Conservation (phyloP, 1,140 invertebrate genomes). For the Drosophila watanabei region DNA sequence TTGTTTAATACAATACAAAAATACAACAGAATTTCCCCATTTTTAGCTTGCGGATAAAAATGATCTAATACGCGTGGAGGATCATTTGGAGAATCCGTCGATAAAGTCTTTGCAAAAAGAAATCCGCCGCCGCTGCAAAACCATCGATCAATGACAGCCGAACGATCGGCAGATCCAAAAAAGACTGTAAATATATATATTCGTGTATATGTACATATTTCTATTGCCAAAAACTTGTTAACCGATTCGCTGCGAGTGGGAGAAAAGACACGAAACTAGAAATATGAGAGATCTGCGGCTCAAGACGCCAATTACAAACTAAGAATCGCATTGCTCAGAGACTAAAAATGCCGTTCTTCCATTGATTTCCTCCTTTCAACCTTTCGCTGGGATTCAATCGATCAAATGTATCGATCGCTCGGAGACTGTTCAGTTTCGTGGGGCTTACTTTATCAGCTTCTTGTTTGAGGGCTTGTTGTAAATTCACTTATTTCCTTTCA, state of each 20-base stretch:
- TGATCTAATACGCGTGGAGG: constrained; percentile 3
- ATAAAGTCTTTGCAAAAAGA: constrained; percentile 5
- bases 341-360: constrained; percentile 27
- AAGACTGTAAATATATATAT: background rate
- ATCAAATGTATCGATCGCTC: constrained; percentile 3
- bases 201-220: background rate
- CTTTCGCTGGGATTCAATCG: constrained; percentile 17
- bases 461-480: constrained; percentile 4
- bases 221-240: constrained; percentile 46
- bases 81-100: constrained; percentile 13
- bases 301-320: constrained; percentile 8
- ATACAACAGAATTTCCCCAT: background rate
- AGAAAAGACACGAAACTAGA: constrained; percentile 41
- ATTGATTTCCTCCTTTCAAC: constrained; percentile 69
- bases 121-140: constrained; percentile 14
- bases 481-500: constrained; percentile 24
- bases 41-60: background rate
- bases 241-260: constrained; percentile 14
- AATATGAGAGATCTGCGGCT: constrained; percentile 21
- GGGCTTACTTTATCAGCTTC: constrained; percentile 33
- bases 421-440: background rate
- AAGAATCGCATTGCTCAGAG: constrained; percentile 1
- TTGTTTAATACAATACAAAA: background rate
- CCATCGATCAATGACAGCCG: constrained; percentile 41
- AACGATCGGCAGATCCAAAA: constrained; percentile 1